phyloP scores from a whole-genome alignment of 2,797 vertebrate species.

The Cossypha polioptera region DNA sequence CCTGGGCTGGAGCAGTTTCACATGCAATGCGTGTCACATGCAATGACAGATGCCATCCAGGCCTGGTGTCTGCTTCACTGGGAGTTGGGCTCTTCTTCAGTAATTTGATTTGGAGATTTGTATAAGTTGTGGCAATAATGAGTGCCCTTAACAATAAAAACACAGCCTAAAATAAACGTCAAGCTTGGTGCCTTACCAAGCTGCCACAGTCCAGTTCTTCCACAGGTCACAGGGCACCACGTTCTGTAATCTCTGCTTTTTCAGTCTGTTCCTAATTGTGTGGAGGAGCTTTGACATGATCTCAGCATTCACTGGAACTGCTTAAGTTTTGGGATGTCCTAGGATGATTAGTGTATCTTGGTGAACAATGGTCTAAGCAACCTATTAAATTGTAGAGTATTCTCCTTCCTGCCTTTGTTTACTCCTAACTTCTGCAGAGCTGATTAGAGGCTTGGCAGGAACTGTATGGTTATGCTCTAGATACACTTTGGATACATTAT shows the following conservation, averaged over 20 bases:
- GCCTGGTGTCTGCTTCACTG: not conserved
- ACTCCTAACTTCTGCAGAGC: slow-evolving; percentile 16
- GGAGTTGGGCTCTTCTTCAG: not conserved
- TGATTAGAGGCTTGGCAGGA: slow-evolving; percentile 62
- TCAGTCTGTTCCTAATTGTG: not conserved
- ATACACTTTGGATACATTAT: slow-evolving; percentile 56
- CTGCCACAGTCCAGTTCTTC: not conserved
- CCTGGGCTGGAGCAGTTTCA: not conserved
- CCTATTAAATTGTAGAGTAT: not conserved
- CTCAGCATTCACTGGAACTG: not conserved
- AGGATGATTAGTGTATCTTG: not conserved
- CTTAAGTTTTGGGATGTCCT: not conserved
- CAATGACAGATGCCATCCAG: not conserved
- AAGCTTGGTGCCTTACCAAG: not conserved
- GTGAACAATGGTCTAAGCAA: slow-evolving; percentile 20
- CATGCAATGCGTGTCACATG: fast-evolving
- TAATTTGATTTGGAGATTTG: not conserved
- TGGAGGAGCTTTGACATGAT: not conserved
- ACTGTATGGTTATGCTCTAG: slow-evolving; percentile 52
- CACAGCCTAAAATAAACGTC: not conserved
- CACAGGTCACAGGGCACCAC: not conserved
- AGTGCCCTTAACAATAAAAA: not conserved
- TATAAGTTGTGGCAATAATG: not conserved
- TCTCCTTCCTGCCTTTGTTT: slow-evolving; percentile 6
- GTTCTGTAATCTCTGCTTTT: not conserved